Base-by-base conservation (phyloP, 2,113 vertebrate species). In the Crotalus tigris region DNA sequence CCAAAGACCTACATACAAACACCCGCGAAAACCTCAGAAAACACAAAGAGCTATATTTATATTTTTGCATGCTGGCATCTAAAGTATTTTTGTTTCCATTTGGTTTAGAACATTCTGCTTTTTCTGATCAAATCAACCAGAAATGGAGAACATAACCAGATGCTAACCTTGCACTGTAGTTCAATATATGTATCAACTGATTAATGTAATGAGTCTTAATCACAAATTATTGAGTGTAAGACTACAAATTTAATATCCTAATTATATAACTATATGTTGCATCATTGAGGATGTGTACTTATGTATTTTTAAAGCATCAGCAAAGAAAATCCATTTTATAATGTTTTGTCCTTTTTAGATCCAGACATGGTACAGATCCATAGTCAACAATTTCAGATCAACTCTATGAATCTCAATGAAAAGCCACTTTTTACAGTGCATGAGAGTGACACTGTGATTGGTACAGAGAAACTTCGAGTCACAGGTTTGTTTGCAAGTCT, bases 401-500 rank as follows among this genome's bases (percentile, higher is more conserved):
- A 95, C 94, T 99, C 98, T 92, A 96, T 97, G 55, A 86, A 93
- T 61, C 29, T 26, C 92, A 96, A 96, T 1, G 98, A 98, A 95
- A 98, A 98, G 93, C 98, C 98, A 93, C 97, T 99, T 93, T 99
- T 99, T 93, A 98, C 98, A 10, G 98, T 98, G 4, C 97, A 98
- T 96, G 98, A 98, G 94, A 97, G 98, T n/a, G 98, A 98, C 94
- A 96, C 97, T 46, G 94, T 97, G 91, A 97, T 99, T 91, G 98
- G 98, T 87, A 98, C 98, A 53, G 98, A 98, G 88, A 99, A 98
- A 96, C 98, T 99, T 90, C 97, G 99, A 94, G 97, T 99, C 92
- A 99, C 99, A 97, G 99, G 99, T 99, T 97, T 10, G 97, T 95
- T 89, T 4, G 3, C 69, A 87, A 33, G 2, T 64, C 89, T 92